Base-by-base conservation (phyloP, 2,888 invertebrate genomes). In the Tortrix viridana region DNA sequence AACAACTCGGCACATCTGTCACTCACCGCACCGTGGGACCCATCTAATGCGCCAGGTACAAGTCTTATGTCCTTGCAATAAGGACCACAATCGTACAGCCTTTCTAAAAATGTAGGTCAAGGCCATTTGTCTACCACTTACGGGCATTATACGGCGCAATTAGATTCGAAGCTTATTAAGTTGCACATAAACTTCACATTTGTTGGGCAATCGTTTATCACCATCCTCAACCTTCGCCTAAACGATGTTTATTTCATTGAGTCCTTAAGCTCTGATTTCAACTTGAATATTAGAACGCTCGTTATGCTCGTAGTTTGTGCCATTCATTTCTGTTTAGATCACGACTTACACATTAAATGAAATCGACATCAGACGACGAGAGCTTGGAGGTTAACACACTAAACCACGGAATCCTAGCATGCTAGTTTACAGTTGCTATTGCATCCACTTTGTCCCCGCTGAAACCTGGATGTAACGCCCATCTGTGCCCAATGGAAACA, bases 71-170 rank as follows among this genome's bases (percentile, higher is more conserved):
- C 57, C n/a, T 63, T 58, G 53, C 53, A 58, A 22, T 58, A 63
- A 58, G n/a, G 58, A 41, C 19, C 7, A 58, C 5, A 47, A 48
- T 53, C 38, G 16, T 53, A 57, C 37, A 43, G 4, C 63, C 63
- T 63, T 58, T 63, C 63, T 53, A 58, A 47, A 53, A 53, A 63
- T 22, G 41, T 58, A 26, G 63, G 63, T 63, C 63, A 63, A 63
- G 63, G 63, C 63, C 63, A 63, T 48, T 32, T 7, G 14, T 16
- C 41, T 57, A 6, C 43, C 63, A 23, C 43, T 22, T 58, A 48
- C 32, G 63, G 32, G 20, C 32, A 48, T 48, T 53, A 53, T 62
- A 37, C n/a, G 37, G 38, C n/a, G 32, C 18, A 49, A 41, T 55
- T 26, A n/a, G 47, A 26, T 46, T 41, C 0, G 32, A 7, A 23